These are phyloP conservation scores for Drosophila mojavensis DNA, from an alignment of 1,140 invertebrate genomes.

Conservation along the genomic window DNA sequence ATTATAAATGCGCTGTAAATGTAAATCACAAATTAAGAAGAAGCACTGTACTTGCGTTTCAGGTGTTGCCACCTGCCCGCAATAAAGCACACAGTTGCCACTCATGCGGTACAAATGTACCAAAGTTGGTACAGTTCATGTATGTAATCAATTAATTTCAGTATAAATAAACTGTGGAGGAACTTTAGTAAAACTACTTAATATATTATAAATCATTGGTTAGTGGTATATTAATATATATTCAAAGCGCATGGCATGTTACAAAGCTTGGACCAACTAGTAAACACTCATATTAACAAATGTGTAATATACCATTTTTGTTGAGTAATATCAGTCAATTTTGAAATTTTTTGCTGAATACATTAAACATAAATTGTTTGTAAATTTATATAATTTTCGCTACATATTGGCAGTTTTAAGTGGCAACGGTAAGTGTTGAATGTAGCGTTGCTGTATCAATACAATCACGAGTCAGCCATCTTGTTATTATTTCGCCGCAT, in stretches of 20 bases:
- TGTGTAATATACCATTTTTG: too few relatives aligned
- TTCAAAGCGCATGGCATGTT: too few relatives aligned
- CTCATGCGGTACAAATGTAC: background rate
- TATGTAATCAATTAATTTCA: too few relatives aligned
- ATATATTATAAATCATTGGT: too few relatives aligned
- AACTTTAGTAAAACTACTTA: too few relatives aligned
- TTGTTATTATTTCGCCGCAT: conserved; percentile 56
- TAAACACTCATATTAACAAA: too few relatives aligned
- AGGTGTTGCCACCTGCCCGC: conserved; percentile 29
- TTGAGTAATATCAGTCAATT: background rate
- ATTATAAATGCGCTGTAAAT: conserved; percentile 44
- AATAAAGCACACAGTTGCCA: conserved; percentile 15
- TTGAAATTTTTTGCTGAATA: background rate
- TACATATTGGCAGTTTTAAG: background rate
- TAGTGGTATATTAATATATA: too few relatives aligned
- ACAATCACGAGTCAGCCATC: conserved; percentile 30
- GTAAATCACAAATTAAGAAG: conserved; percentile 48
- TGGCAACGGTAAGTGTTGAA: background rate
- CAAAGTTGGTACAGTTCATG: background rate
- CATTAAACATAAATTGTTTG: background rate
- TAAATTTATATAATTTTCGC: background rate
- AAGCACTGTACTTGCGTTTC: conserved; percentile 43
- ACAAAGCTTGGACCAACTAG: too few relatives aligned
- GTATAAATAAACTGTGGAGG: too few relatives aligned
- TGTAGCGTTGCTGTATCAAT: conserved; percentile 13